Evolutionary conservation across 2,113 vertebrate genomes (phyloP).

Genomic region (Bos indicus): DNA sequence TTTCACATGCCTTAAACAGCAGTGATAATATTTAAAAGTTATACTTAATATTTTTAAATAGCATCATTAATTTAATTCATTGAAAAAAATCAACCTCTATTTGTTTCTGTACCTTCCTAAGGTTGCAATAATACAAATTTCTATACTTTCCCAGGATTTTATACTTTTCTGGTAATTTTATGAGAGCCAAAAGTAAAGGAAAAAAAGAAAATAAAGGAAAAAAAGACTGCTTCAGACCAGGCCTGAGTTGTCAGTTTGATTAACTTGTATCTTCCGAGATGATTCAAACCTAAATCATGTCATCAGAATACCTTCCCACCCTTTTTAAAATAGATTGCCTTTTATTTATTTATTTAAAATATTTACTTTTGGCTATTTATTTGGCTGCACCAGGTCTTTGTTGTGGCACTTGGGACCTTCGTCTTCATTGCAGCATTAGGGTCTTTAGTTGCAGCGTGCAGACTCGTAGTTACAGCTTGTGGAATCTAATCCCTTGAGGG

Average conservation of each 20-base stretch:
- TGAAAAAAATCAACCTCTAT: not conserved
- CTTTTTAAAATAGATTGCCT: not conserved
- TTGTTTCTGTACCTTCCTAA: not conserved
- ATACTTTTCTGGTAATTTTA: not conserved
- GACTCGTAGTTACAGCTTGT: not conserved
- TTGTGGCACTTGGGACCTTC: not conserved
- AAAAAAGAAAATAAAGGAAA: not conserved
- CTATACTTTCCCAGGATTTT: not conserved
- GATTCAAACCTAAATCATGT: not conserved
- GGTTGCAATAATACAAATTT: not conserved
- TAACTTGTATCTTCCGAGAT: not conserved
- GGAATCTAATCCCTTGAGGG: not conserved
- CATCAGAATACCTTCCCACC: not conserved
- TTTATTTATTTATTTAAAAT: not conserved
- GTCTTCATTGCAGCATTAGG: not conserved
- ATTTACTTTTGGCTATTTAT: not conserved
- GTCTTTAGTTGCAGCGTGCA: not conserved
- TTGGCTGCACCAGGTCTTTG: not conserved
- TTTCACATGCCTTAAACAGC: conserved; percentile 25
- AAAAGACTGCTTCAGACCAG: not conserved
- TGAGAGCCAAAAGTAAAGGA: not conserved
- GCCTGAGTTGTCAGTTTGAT: not conserved
- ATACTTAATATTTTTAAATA: conserved; percentile 28
- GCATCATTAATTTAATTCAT: not conserved
- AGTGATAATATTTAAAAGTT: not conserved